Evolutionary conservation across 2,888 invertebrate genomes (phyloP).

Genomic region (Asteroscopus sphinx): DNA sequence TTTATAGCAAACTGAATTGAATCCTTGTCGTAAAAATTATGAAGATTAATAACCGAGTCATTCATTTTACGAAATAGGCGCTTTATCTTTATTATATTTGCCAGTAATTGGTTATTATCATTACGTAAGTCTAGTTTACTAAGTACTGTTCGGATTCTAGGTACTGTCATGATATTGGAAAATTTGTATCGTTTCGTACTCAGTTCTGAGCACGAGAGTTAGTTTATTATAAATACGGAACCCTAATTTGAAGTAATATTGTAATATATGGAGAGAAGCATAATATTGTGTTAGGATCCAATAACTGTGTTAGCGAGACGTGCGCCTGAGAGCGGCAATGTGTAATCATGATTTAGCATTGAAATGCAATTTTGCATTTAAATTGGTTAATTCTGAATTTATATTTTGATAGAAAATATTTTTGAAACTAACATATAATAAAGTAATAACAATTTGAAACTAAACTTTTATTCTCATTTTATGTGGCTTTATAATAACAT

Average conservation of each 20-base stretch:
- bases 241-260: slow-evolving; percentile 65
- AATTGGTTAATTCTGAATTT: no score
- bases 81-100: slow-evolving; percentile 27
- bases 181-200: slow-evolving; percentile 19
- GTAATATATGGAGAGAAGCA: slow-evolving; percentile 62
- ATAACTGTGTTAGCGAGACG: slow-evolving; percentile 66
- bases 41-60: slow-evolving; percentile 43
- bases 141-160: no score
- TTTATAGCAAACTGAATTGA: slow-evolving; percentile 36
- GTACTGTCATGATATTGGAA: slow-evolving; percentile 34
- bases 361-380: slow-evolving; percentile 12
- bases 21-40: slow-evolving; percentile 44
- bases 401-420: no score
- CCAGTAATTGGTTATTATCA: background rate
- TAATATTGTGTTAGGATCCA: slow-evolving; percentile 75
- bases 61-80: slow-evolving; percentile 14
- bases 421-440: no score
- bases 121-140: no score
- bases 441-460: no score
- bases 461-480: no score
- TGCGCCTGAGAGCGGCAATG: slow-evolving; percentile 17
- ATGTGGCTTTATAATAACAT: no score
- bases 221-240: slow-evolving; percentile 68
- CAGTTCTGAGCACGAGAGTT: slow-evolving; percentile 49
- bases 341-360: slow-evolving; percentile 6